Base-by-base conservation (phyloP, 2,888 invertebrate genomes). In the Lasioglossum pauxillum region DNA sequence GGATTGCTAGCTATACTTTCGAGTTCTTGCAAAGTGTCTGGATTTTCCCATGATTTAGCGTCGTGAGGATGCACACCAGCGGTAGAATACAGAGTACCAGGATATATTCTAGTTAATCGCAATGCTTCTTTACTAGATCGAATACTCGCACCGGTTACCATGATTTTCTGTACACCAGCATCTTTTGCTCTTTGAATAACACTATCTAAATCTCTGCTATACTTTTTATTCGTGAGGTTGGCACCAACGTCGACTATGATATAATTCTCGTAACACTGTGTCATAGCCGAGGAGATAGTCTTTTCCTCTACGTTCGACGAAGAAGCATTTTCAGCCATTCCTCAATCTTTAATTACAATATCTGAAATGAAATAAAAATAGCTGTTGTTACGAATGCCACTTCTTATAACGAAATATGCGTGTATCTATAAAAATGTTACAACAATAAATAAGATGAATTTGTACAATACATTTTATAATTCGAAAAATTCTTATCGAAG, bases 41-140 rank as follows among this genome's bases (percentile, higher is more conserved):
- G 88, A 35, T 96, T 95, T 69, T 97, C 96, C 98, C 98, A 99
- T 4, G 98, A 98, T 95, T 98, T 98, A 0, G 98, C 98, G 96
- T 99, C 99, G 95, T 98, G 98, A 2, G 99, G 98, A 96, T 99
- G 98, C 92, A 99, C 97, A 92, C 98, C 98, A 95, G 98, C 98
- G 90, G 98, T 98, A 78, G 98, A 98, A 95, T 98, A 99, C 91
- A 99, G 97, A 71, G 97, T 97, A 92, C 98, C 98, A 82, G 99
- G 98, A 95, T 98, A 98, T 93, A 99, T 97, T 94, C 98, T 97
- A 82, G 98, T 98, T 90, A 99, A 96, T 95, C 98, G 96, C 86
- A 99, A 95, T 79, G 98, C 98, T 96, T 99, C 99, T 96, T 98
- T 98, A 94, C 98, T 98, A 83, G 97, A 97, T 95, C 98, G 97